Evolutionary conservation across 2,113 vertebrate genomes (phyloP), one percentile per base, ranked within the genome.

Genomic region (Odontesthes bonariensis): DNA sequence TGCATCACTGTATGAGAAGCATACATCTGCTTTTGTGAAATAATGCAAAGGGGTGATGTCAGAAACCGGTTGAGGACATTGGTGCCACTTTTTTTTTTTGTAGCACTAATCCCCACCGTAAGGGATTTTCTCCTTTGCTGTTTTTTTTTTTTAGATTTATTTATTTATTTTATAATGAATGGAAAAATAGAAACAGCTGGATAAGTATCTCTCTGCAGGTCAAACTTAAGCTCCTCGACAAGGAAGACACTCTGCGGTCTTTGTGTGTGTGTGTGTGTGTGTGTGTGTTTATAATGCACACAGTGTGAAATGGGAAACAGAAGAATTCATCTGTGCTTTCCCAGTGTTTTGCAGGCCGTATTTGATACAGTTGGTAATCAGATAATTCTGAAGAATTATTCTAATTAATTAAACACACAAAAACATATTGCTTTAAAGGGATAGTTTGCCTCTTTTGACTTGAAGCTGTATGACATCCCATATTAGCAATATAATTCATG

Each of bases 111-210:
- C 33, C 23, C 11, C 6, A 46, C 42, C 8, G 16, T 59, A n/a
- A 44, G 8, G 1, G 19, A 49, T 54, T 66, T 60, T 38, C 13
- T 22, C 22, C 16, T 42, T 63, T 75, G 53, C 31, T 16, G 47
- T 6, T 6, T 6, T 12, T 42, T 12, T 42, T 42, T 12, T 42
- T 12, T 42, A 12, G 27, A 27, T 22, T 13, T 27, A 14, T n/a
- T 54, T 6, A 27, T 4, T 20, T 59, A 20, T 32, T 55, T 66
- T 52, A 4, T 61, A 23, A 40, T 22, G 19, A 80, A 66, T 17
- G 47, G 49, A 71, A 67, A 69, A 77, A 82, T 59, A 69, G 53
- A 89, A 81, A 85, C 81, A 87, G 72, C 84, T 85, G 72, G 77
- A 69, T 65, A 33, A 40, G 64, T 74, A 27, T 85, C 52, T 66